A percentile compares a stretch with the other conserved stretches of the same genome.
Evolutionary conservation across 2,113 vertebrate species (phyloP).

Genomic region (Myanophis thanlyinensis): DNA sequence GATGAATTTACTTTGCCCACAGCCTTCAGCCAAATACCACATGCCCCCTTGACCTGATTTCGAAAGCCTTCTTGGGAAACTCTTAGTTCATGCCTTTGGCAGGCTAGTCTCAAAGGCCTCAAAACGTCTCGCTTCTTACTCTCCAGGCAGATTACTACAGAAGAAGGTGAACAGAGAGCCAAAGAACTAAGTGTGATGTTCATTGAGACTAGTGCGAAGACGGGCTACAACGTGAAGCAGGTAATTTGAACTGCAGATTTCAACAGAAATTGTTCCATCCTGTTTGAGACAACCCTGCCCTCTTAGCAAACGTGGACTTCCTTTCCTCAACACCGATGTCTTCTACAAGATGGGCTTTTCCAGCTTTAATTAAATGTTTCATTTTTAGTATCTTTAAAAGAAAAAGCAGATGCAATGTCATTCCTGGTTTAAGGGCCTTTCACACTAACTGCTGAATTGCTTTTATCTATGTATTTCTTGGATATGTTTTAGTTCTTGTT

Average conservation of each 20-base stretch:
- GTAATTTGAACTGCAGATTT: slow-evolving; percentile 59
- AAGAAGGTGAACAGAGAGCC: slow-evolving; percentile 93
- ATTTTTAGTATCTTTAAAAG: neutral
- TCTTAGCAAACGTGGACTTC: neutral
- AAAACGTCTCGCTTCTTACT: neutral
- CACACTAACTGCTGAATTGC: neutral
- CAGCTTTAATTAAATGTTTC: neutral
- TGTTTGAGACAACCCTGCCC: rapidly evolving
- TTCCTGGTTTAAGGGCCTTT: neutral
- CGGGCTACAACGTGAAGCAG: slow-evolving; percentile 96
- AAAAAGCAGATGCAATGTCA: neutral
- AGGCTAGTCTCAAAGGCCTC: neutral
- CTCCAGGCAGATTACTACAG: slow-evolving; percentile 93
- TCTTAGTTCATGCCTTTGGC: neutral
- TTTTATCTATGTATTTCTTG: too few relatives aligned
- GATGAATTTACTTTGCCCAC: neutral
- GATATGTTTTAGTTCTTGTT: neutral
- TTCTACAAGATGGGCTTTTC: neutral
- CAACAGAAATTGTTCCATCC: neutral
- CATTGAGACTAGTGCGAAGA: slow-evolving; percentile 96
- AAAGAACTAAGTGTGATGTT: slow-evolving; percentile 98
- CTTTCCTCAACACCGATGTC: too few relatives aligned
- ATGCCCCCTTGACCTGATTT: neutral
- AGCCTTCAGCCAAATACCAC: neutral
- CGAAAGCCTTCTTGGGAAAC: neutral